A percentile compares a stretch with the other conserved stretches of the same genome.
These are phyloP conservation scores for Tangara arthus DNA, from an alignment of 2,797 vertebrate genomes.

Conservation along the genomic window DNA sequence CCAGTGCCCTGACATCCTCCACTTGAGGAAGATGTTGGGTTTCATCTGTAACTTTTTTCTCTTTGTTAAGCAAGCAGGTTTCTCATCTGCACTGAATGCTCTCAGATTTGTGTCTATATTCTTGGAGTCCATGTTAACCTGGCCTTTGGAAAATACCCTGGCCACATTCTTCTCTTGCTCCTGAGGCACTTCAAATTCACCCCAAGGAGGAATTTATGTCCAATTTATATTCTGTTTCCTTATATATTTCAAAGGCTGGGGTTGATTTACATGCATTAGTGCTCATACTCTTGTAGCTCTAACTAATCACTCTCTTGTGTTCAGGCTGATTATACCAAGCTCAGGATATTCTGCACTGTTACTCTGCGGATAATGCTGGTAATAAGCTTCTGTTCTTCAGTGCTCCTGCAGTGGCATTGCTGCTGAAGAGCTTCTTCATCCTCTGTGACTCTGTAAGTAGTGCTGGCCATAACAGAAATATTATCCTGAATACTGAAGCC, in stretches of 20 bases:
- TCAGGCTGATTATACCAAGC: background rate
- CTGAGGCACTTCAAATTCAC: background rate
- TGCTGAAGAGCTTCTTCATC: background rate
- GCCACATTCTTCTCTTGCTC: background rate
- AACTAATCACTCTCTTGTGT: background rate
- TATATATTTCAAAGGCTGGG: background rate
- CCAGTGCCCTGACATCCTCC: rapidly evolving
- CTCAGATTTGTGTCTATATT: background rate
- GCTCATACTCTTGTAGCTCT: background rate
- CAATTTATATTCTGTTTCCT: background rate
- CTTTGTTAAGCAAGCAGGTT: background rate
- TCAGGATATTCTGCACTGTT: background rate
- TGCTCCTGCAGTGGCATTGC: background rate
- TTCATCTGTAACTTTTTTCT: background rate
- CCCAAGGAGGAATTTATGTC: background rate
- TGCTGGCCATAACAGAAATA: background rate
- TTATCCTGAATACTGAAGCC: background rate
- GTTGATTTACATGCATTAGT: background rate
- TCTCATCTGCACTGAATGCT: background rate
- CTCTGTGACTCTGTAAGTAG: background rate
- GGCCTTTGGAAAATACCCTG: background rate
- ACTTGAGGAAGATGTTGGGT: background rate
- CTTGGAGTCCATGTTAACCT: background rate
- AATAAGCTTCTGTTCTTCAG: background rate
- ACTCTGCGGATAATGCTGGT: background rate